Base-by-base conservation (phyloP, 2,113 vertebrate genomes). In the Corydoras sp. region DNA sequence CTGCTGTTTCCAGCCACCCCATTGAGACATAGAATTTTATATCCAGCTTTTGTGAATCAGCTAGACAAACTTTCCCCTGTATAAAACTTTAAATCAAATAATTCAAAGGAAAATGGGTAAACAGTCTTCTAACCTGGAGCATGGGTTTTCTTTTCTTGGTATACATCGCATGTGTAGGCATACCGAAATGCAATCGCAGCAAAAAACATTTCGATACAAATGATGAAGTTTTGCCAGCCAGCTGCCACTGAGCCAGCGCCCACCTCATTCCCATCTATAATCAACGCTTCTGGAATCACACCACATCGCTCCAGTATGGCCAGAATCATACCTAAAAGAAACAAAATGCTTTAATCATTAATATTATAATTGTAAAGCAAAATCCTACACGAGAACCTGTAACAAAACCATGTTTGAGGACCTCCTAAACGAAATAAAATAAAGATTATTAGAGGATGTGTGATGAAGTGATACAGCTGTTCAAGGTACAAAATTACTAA, bases 181-280 rank as follows among this genome's bases (percentile, higher is more conserved):
- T 94, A 94, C 58, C 92, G 89, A 61, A 99, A 89, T 6, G 95
- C 94, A 0, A 97, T 80, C n/a, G 96, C 87, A 1, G 94, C 97
- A 0, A 96, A 95, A 68, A 97, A 79, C 96, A 98, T 97, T 83
- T 99, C 96, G 0, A 97, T 91, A 80, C 95, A 98, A 85, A 90
- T 97, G 82, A 95, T 90, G 76, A 99, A 97, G 85, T 97, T 98
- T 87, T 98, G 96, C 88, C 95, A 97, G 76, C 96, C 96, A 0
- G 97, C 94, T 0, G 97, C 93, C 76, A 99, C 90, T 0, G 94
- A 94, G 55, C 97, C 97, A 0, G 97, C 93, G 4, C 92, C 92
- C 10, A 99, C 92, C 14, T 86, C 71, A 0, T 92, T 85, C 18
- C 92, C 93, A 0, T 94, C 85, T 0, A 94, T 90, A 74, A 89